Conservation (phyloP, 2,888 invertebrate species). For the Troilus luridus region DNA sequence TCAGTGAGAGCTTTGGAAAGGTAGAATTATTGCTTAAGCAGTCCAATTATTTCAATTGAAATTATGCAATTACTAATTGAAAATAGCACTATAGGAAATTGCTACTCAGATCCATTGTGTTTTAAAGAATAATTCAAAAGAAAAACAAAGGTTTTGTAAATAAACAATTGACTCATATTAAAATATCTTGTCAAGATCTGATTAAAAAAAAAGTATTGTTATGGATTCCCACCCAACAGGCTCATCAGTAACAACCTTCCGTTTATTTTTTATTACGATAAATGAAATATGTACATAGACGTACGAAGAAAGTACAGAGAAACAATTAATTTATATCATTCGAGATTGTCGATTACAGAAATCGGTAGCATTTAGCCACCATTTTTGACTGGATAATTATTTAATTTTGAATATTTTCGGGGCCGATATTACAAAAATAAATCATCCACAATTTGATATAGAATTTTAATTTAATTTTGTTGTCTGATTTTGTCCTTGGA, state of each 20-base stretch:
- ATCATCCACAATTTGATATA: too few relatives aligned
- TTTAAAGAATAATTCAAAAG: not conserved
- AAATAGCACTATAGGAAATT: too few relatives aligned
- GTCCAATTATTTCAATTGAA: not conserved
- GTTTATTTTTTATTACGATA: not conserved
- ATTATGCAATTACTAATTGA: not conserved
- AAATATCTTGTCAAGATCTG: not conserved
- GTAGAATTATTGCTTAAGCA: not conserved
- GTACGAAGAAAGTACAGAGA: not conserved
- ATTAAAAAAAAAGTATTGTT: not conserved
- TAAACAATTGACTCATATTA: not conserved
- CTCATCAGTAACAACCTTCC: not conserved
- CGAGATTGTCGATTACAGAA: too few relatives aligned
- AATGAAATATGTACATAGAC: not conserved
- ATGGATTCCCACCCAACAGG: not conserved
- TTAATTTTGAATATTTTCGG: too few relatives aligned
- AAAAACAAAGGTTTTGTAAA: not conserved
- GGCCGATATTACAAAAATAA: too few relatives aligned
- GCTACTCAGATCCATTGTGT: not conserved
- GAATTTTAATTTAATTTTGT: too few relatives aligned
- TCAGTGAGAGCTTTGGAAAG: not conserved
- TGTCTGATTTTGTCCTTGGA: too few relatives aligned
- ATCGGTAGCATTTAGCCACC: too few relatives aligned
- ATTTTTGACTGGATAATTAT: too few relatives aligned
- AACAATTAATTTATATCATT: not conserved